A percentile compares a stretch with the other conserved stretches of the same genome.
Conservation (phyloP, 2,113 vertebrate species). For the Oenanthe oenanthe region DNA sequence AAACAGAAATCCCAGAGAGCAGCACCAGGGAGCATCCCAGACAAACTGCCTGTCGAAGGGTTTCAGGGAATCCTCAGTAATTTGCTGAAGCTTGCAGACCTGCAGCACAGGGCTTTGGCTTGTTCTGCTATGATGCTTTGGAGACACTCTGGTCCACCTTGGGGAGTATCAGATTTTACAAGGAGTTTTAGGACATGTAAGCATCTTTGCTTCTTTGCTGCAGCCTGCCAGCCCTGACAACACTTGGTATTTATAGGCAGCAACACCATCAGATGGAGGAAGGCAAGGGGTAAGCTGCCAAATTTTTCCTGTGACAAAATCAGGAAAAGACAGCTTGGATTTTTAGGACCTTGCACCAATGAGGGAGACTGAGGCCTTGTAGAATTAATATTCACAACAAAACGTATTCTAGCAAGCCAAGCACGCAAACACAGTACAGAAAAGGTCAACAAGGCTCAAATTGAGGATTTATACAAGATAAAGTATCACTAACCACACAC, state of each 20-base stretch:
- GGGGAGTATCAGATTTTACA: background rate
- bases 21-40: background rate
- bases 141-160: background rate
- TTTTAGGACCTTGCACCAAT: background rate
- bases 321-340: background rate
- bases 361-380: background rate
- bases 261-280: background rate
- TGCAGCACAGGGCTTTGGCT: background rate
- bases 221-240: background rate
- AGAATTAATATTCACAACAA: background rate
- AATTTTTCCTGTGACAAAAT: background rate
- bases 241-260: background rate
- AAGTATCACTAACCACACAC: background rate
- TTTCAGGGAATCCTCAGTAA: background rate
- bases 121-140: background rate
- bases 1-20: background rate
- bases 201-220: conserved; percentile 5
- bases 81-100: background rate
- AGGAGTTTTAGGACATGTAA: background rate
- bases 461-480: background rate
- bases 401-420: background rate
- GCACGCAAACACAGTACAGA: background rate
- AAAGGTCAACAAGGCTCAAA: background rate
- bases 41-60: background rate
- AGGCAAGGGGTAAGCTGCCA: background rate